phyloP scores from a whole-genome alignment of 2,797 vertebrate genomes.

The Iguana delicatissima region DNA sequence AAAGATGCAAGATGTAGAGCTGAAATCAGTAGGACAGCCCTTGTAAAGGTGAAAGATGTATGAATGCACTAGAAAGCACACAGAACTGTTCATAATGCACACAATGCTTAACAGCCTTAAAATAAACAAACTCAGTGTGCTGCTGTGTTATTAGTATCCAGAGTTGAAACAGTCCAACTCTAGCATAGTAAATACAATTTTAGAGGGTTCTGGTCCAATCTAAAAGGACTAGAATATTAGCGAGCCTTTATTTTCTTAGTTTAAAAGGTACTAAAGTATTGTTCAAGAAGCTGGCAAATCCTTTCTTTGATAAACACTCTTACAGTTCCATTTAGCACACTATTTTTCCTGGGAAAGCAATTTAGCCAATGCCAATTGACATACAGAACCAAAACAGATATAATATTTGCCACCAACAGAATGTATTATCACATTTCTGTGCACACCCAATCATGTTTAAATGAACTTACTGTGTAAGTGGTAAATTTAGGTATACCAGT shows the following conservation, averaged over 20 bases:
- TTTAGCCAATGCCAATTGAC: neutral
- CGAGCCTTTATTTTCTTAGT: neutral
- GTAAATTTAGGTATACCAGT: neutral
- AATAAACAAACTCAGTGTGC: neutral
- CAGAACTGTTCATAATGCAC: neutral
- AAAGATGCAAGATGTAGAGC: neutral
- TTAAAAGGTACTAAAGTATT: neutral
- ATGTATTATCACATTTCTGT: neutral
- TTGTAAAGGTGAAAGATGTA: neutral
- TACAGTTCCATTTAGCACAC: neutral
- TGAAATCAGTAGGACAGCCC: neutral
- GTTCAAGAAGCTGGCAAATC: neutral
- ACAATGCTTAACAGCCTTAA: neutral
- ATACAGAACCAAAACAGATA: neutral
- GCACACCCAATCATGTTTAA: neutral
- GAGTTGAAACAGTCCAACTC: neutral
- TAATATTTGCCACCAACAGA: neutral
- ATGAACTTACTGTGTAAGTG: neutral
- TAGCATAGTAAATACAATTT: neutral
- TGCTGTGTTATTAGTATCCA: conserved; percentile 10
- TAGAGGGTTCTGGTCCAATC: neutral
- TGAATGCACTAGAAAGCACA: neutral
- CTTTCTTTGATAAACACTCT: neutral
- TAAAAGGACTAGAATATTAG: neutral
- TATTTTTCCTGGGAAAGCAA: neutral